Base-by-base conservation (phyloP, 1,140 invertebrate genomes). In the Leptinotarsa texana region DNA sequence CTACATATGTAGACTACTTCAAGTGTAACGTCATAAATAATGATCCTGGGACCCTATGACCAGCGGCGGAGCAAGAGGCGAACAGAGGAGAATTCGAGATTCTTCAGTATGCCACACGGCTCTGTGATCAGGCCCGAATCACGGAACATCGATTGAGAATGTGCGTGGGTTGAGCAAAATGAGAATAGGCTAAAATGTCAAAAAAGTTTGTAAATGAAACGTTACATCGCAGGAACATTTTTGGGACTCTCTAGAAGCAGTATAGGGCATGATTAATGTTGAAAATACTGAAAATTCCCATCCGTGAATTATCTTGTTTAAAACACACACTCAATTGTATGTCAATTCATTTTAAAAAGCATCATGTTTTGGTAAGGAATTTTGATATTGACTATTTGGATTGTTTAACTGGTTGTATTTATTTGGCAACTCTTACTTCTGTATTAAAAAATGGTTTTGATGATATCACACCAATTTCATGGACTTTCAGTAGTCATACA, bases 1-100 rank as follows among this genome's bases (percentile, higher is more conserved):
- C 18, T 71, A 75, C 74, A 75, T 75, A 71, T 75, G 74, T 75
- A 75, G 73, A 74, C 63, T 74, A 69, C 66, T 74, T 48, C 74
- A 75, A 71, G 27, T 74, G 51, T 71, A 71, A 75, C 68, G 49
- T 66, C 33, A 75, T 70, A 71, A 75, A 75, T 69, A 70, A 71
- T 71, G 67, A 63, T 74, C 63, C 63, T 57, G 51, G 5, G 51
- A 57, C 17, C 51, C 51, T 15, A 57, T 17, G 51, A 57, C n/a
- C 51, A 57, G 51, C n/a, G n/a, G 51, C 51, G 51, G 15, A 57
- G 13, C 51, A 17, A 1, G 15, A 6, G 17, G 15, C 15, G n/a
- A 4, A 57, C 51, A 18, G n/a, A 57, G 5, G 51, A 18, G 51
- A 17, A 57, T 57, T n/a, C 13, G 5, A 13, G 13, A 18, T 17